These are phyloP conservation scores for Netelia inedita DNA, from an alignment of 2,888 invertebrate species.

Conservation along the genomic window DNA sequence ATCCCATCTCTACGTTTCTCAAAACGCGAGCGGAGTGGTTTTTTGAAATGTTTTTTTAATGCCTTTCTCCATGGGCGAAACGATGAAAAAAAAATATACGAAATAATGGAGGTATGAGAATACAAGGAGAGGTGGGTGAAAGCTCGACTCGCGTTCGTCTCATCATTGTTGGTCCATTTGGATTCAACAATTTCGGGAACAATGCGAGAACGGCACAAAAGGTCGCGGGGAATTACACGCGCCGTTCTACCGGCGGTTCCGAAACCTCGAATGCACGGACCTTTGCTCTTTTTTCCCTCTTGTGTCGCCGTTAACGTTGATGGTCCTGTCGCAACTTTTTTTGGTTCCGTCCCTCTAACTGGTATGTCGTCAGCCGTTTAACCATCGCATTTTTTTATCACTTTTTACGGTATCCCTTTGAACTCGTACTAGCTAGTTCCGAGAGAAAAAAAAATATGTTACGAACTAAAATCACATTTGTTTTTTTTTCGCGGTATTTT, in stretches of 20 bases:
- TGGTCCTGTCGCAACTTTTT: neutral
- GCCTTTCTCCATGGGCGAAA: neutral
- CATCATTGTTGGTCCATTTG: constrained; percentile 41
- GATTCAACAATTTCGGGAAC: constrained; percentile 55
- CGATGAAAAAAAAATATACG: neutral
- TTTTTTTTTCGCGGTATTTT: constrained; percentile 7
- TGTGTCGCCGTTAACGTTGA: neutral
- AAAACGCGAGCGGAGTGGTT: neutral
- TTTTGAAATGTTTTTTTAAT: constrained; percentile 3
- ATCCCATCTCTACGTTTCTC: constrained; percentile 8
- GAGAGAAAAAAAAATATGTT: neutral
- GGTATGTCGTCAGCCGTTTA: neutral
- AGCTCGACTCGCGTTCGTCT: constrained; percentile 21
- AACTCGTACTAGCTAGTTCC: neutral
- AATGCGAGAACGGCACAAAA: constrained; percentile 51
- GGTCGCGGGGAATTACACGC: constrained; percentile 20
- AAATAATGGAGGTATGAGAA: constrained; percentile 17
- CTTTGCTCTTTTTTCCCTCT: constrained; percentile 1
- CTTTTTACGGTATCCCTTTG: neutral
- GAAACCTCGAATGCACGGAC: neutral
- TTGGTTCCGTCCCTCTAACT: neutral
- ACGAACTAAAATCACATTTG: neutral
- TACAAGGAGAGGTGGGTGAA: constrained; percentile 16
- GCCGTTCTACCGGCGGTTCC: constrained; percentile 14
- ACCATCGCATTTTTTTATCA: neutral